Evolutionary conservation across 2,797 vertebrate species (phyloP), one percentile per base, ranked within the genome.

Genomic region (Lophius americanus): DNA sequence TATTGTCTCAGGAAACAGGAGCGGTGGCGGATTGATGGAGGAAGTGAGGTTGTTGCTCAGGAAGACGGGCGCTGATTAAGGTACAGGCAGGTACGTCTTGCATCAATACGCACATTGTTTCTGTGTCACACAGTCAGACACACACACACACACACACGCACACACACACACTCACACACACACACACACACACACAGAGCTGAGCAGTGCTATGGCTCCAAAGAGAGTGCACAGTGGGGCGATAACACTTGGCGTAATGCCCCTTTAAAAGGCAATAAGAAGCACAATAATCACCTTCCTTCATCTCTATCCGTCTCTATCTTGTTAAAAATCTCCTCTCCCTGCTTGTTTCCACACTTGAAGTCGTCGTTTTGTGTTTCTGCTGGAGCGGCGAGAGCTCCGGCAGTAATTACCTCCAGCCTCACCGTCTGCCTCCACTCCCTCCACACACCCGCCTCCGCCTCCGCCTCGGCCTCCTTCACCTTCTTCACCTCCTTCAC

Each of bases 241-340:
- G 58, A 80, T 85, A 84, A 88, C 82, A 79, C 73, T 83, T 68
- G 76, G 70, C 7, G 49, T 88, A 89, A 89, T 88, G 78, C 56
- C 63, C 78, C 74, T 83, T 86, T 81, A 81, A 84, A 79, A 84
- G 69, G 64, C 85, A 78, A 73, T 87, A 88, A 87, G 63, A 76
- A 60, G 69, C 63, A 65, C 82, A 73, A 83, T 82, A 85, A 90
- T 86, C 72, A 78, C 78, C 64, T 75, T 68, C 62, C 62, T 51
- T 65, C 67, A 47, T 76, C 61, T 84, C 64, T 44, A 86, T 88
- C 50, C 10, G 32, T 81, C 82, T 88, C 73, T 58, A 76, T 88
- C 85, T 88, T 77, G 81, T 88, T 89, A 83, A 75, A 81, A 76
- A 67, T 72, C 66, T 75, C 75, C 54, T 23, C 64, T 79, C 67